phyloP scores from a whole-genome alignment of 2,113 vertebrate species.

The Chitala chitala region DNA sequence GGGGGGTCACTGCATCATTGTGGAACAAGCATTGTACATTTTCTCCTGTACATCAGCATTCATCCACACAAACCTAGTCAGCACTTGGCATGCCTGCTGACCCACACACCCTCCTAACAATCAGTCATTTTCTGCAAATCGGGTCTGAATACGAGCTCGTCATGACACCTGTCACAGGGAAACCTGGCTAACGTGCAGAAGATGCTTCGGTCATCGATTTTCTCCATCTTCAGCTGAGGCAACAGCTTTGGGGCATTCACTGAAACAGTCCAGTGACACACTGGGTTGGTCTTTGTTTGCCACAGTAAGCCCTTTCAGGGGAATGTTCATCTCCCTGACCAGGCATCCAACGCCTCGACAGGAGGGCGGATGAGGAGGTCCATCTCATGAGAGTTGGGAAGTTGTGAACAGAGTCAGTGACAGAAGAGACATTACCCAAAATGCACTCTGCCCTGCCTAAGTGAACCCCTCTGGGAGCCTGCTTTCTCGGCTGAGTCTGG shows the following conservation, averaged over 20 bases:
- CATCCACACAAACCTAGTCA: slow-evolving; percentile 29
- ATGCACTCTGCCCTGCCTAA: not conserved
- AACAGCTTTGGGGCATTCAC: too few species aligned
- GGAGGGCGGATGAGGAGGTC: not conserved
- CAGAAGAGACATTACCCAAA: not conserved
- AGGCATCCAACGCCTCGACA: too few species aligned
- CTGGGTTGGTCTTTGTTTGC: too few species aligned
- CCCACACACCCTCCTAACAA: slow-evolving; percentile 1
- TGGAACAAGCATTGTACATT: slow-evolving; percentile 36
- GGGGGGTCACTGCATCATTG: slow-evolving; percentile 32
- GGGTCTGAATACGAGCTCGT: too few species aligned
- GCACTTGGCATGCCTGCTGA: too few species aligned
- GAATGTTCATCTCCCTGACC: too few species aligned
- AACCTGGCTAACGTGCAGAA: too few species aligned
- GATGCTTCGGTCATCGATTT: too few species aligned
- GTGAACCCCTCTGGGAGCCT: not conserved
- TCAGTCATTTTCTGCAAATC: not conserved
- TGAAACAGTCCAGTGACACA: too few species aligned
- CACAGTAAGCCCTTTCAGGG: too few species aligned
- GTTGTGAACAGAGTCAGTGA: not conserved
- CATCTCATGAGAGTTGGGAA: not conserved
- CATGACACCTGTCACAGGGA: too few species aligned
- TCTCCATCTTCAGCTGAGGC: not conserved
- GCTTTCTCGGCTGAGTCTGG: not conserved
- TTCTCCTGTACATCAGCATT: slow-evolving; percentile 40